These are phyloP conservation scores for Scomberomorus guttatus DNA, from an alignment of 2,797 vertebrate genomes.

Conservation along the genomic window DNA sequence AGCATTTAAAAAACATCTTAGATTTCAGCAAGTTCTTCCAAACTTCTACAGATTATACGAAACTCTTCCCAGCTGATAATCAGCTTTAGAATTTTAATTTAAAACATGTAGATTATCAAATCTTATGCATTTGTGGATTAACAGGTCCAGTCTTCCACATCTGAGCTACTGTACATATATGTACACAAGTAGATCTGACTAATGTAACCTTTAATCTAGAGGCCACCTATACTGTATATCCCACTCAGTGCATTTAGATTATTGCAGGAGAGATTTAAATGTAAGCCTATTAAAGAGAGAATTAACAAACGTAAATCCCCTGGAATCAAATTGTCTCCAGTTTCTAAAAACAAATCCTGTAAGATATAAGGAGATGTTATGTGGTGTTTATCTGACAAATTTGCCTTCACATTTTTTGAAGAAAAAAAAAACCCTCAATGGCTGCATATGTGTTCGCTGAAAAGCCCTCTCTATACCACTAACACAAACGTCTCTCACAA, in stretches of 20 bases:
- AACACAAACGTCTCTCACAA: not conserved
- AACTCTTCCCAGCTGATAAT: conserved; percentile 1
- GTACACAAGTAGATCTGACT: not conserved
- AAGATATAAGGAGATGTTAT: not conserved
- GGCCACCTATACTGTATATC: not conserved
- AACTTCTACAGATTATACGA: conserved; percentile 2
- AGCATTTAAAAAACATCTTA: not conserved
- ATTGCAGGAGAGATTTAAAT: conserved; percentile 7
- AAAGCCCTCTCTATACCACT: not conserved
- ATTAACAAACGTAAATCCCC: conserved; percentile 5
- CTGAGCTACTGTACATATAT: not conserved
- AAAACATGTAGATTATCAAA: not conserved
- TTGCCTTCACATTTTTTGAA: not conserved
- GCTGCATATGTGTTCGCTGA: conserved; percentile 4
- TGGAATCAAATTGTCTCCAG: not conserved
- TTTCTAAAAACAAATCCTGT: not conserved
- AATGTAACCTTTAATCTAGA: conserved; percentile 8
- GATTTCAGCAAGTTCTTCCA: too few relatives aligned
- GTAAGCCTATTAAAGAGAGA: conserved; percentile 35
- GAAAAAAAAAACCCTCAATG: not conserved
- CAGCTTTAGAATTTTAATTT: not conserved
- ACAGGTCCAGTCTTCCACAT: not conserved
- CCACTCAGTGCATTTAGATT: conserved; percentile 9
- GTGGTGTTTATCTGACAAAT: not conserved
- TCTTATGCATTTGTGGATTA: not conserved